Evolutionary conservation across 2,113 vertebrate species (phyloP), one percentile per base, ranked within the genome.

Genomic region (Bostrychus sinensis): DNA sequence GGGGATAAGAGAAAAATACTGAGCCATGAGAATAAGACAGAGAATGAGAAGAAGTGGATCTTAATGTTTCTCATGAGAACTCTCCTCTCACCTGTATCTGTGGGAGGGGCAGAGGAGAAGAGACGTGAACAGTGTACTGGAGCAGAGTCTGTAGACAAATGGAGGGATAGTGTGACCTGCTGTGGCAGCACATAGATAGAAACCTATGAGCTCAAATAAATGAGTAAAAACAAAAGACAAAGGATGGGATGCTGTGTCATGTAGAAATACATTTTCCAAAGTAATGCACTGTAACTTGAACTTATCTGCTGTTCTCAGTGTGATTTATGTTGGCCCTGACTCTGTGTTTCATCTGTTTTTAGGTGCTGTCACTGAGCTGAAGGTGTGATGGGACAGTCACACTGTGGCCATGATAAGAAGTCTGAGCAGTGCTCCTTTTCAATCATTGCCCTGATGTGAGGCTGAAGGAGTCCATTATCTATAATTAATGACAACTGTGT

Each of bases 401-500:
- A 54, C 48, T 4, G 11, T n/a, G 56, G 62, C 61, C 51, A 11
- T 25, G 65, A 76, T 56, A 56, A 67, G 37, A 56, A 55, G 58
- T 59, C 66, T 51, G 71, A 6, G 9, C 65, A 1, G 38, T 1
- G 36, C 48, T 70, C 16, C 43, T 62, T 64, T 70, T 65, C 54
- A 70, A 58, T 57, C 43, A 50, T 45, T 42, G 22, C 50, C 16
- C 59, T 46, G 16, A 5, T 51, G 22, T 38, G 69, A 75, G 59
- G 56, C 30, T 36, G 13, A 59, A 57, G 61, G 19, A 50, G 42
- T 60, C 64, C 17, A 3, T 70, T 43, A 64, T 65, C 63, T 26
- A 6, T 65, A 58, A 62, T 89, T 83, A 59, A 89, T 87, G 85
- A 63, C 63, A 66, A 84, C 88, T 60, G 82, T 70, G 72, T 79